phyloP scores from a whole-genome alignment of 23 tunicate species.

The Ascidia mentula region DNA sequence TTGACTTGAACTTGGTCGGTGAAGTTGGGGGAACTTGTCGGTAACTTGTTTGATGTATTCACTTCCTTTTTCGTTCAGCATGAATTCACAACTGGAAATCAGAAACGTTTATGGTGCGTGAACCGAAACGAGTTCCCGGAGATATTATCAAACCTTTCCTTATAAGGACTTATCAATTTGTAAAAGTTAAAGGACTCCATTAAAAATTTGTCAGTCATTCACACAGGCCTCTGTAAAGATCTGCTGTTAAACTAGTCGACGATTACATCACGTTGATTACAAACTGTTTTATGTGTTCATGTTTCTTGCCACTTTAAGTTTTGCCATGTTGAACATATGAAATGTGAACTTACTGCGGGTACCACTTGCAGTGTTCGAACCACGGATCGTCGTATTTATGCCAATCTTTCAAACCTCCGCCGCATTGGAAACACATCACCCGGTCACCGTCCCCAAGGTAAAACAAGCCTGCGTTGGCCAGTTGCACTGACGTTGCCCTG shows the following conservation, averaged over 20 bases:
- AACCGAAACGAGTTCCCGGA: too few species aligned
- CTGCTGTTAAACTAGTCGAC: too few species aligned
- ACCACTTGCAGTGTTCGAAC: slow-evolving; percentile 78
- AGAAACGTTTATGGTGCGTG: not conserved
- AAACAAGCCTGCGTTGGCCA: slow-evolving; percentile 47
- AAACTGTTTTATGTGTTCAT: too few species aligned
- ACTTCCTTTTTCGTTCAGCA: not conserved
- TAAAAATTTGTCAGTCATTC: too few species aligned
- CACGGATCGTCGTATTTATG: slow-evolving; percentile 54
- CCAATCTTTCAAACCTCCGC: slow-evolving; percentile 76
- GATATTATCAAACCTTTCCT: too few species aligned
- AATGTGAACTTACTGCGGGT: slow-evolving; percentile 71
- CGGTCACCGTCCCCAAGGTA: slow-evolving; percentile 44
- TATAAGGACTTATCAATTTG: too few species aligned
- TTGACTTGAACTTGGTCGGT: not conserved
- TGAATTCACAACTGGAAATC: slow-evolving; percentile 10
- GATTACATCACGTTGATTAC: too few species aligned
- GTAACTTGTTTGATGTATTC: not conserved
- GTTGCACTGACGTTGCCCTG: slow-evolving; percentile 4
- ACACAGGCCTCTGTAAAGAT: too few species aligned
- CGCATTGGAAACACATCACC: slow-evolving; percentile 75
- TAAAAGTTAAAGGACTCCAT: too few species aligned
- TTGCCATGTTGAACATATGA: too few species aligned
- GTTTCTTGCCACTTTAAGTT: too few species aligned
- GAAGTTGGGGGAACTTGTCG: slow-evolving; percentile 10